phyloP scores from a whole-genome alignment of 2,113 vertebrate species.

The Ictalurus punctatus region DNA sequence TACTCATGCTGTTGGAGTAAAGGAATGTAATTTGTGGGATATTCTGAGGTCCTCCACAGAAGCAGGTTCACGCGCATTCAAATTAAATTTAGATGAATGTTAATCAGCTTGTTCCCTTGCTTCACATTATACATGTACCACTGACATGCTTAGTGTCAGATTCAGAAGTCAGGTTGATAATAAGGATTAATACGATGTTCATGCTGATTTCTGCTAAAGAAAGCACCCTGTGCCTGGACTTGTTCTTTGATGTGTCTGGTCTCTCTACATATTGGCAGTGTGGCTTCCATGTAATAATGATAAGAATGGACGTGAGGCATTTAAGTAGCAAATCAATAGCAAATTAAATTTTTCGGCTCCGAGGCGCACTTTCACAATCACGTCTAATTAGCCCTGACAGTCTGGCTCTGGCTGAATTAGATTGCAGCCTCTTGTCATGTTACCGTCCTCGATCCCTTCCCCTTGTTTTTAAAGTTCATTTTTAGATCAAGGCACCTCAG shows the following conservation, averaged over 20 bases:
- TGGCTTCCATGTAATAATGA: slow-evolving; percentile 72
- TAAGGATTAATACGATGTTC: slow-evolving; percentile 54
- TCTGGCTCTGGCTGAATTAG: slow-evolving; percentile 61
- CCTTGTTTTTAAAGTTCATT: slow-evolving; percentile 53
- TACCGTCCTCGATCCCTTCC: slow-evolving; percentile 19
- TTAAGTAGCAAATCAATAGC: slow-evolving; percentile 81
- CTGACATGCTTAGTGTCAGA: slow-evolving; percentile 45
- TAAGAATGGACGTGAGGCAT: slow-evolving; percentile 72
- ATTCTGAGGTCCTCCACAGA: slow-evolving; percentile 8
- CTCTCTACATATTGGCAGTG: slow-evolving; percentile 68
- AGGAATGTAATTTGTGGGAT: slow-evolving; percentile 15
- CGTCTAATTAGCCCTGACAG: slow-evolving; percentile 78
- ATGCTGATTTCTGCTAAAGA: slow-evolving; percentile 58
- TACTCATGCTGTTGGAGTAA: neutral
- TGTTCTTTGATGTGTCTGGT: slow-evolving; percentile 64
- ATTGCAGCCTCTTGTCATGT: slow-evolving; percentile 66
- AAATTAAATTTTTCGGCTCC: slow-evolving; percentile 80
- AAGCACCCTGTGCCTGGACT: slow-evolving; percentile 51
- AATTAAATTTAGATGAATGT: slow-evolving; percentile 53
- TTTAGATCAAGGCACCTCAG: slow-evolving; percentile 47
- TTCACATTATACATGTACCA: slow-evolving; percentile 24
- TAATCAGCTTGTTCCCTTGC: slow-evolving; percentile 44
- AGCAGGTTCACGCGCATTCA: slow-evolving; percentile 21
- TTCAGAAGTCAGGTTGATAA: slow-evolving; percentile 44
- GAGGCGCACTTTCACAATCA: slow-evolving; percentile 74